A percentile compares a stretch with the other conserved stretches of the same genome.
Conservation (phyloP, 2,113 vertebrate species). For the Ptyas mucosa region DNA sequence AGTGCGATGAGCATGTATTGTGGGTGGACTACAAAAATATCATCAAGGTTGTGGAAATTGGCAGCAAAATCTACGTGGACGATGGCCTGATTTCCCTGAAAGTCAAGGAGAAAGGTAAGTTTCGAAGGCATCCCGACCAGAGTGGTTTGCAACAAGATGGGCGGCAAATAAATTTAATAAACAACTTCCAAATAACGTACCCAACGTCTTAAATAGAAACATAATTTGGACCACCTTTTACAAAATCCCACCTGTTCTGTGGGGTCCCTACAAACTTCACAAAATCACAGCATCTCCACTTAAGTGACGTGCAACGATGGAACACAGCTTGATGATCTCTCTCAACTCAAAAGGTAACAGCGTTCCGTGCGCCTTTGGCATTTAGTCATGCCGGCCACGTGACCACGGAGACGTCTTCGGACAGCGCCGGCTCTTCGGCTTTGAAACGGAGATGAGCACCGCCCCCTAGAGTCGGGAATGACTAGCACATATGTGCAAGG, state of each 20-base stretch:
- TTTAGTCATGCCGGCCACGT: too few species aligned
- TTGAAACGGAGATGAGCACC: too few species aligned
- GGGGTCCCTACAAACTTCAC: neutral
- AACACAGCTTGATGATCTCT: neutral
- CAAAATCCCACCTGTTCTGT: neutral
- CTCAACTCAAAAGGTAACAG: neutral
- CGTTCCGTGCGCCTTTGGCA: too few species aligned
- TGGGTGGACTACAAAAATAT: constrained; percentile 99
- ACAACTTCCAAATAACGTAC: neutral
- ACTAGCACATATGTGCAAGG: too few species aligned
- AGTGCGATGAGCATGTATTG: constrained; percentile 84
- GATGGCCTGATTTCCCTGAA: constrained; percentile 93
- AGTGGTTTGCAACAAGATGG: neutral
- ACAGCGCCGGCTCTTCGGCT: too few species aligned
- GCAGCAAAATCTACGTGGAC: constrained; percentile 87
- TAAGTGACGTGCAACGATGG: neutral
- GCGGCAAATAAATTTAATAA: neutral
- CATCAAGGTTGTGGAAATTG: constrained; percentile 82
- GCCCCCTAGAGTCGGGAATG: too few species aligned
- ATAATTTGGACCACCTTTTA: neutral
- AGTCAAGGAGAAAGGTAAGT: constrained; percentile 86
- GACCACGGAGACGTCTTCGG: too few species aligned
- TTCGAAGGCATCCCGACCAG: neutral
- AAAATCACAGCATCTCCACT: neutral
- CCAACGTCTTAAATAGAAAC: neutral